Conservation (phyloP, 2,888 invertebrate species). For the Ceraclea dissimilis region DNA sequence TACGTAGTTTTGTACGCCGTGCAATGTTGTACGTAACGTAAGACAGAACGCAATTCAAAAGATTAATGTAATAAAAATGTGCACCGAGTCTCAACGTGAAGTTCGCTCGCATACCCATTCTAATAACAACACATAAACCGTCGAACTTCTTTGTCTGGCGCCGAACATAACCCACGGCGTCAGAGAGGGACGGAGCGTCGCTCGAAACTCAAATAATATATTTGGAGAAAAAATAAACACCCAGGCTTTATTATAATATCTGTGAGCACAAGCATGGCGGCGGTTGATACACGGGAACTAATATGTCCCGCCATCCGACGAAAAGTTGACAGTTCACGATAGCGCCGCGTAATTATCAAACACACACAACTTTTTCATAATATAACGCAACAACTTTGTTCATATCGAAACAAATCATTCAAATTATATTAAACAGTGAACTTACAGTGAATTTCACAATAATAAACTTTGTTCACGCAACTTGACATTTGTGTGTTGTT, state of each 20-base stretch:
- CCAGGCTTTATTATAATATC: constrained; percentile 28
- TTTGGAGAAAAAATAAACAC: constrained; percentile 49
- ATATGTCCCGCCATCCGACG: constrained; percentile 8
- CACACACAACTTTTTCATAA: no score
- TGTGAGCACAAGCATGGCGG: constrained; percentile 24
- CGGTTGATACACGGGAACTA: constrained; percentile 18
- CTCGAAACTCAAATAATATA: constrained; percentile 48
- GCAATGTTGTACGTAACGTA: constrained; percentile 22
- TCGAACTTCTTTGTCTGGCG: constrained; percentile 52
- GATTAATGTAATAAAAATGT: constrained; percentile 27
- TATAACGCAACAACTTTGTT: no score
- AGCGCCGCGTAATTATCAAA: constrained; percentile 2
- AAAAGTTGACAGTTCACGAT: constrained; percentile 17
- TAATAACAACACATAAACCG: constrained; percentile 53
- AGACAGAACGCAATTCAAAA: constrained; percentile 26
- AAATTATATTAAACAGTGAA: no score
- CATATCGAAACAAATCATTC: no score
- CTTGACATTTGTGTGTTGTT: no score
- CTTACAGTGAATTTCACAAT: no score
- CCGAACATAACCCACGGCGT: constrained; percentile 37
- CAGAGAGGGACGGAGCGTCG: constrained; percentile 49
- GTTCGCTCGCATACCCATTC: constrained; percentile 38
- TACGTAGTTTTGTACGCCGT: neutral
- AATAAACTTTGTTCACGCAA: no score
- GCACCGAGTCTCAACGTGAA: constrained; percentile 26